These are phyloP conservation scores for Altica lythri DNA, from an alignment of 2,888 invertebrate species.

Conservation along the genomic window DNA sequence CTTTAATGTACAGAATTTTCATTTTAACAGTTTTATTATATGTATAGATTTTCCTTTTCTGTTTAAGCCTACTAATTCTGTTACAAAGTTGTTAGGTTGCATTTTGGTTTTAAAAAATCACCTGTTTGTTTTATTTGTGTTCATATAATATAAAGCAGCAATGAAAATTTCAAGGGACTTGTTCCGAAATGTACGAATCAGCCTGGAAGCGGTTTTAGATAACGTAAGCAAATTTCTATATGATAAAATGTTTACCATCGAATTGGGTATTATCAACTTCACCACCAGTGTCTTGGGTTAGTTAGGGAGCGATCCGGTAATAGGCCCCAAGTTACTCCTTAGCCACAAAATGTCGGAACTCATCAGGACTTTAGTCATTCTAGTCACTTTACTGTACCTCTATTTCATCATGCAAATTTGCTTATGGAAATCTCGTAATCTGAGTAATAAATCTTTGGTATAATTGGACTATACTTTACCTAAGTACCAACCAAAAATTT, in stretches of 20 bases:
- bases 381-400: conserved; percentile 16
- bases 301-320: conserved; percentile 20
- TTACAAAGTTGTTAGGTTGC: too few species aligned
- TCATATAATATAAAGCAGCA: too few species aligned
- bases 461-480: conserved; percentile 3
- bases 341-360: conserved; percentile 19
- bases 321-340: conserved; percentile 26
- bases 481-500: too few species aligned
- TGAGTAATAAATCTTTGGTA: conserved; percentile 10
- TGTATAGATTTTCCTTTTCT: too few species aligned
- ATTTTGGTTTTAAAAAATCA: too few species aligned
- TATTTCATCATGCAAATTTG: conserved; percentile 24
- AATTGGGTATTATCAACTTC: conserved; percentile 24
- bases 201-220: conserved; percentile 20
- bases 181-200: too few species aligned
- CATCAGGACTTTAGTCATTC: conserved; percentile 20
- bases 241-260: conserved; percentile 27
- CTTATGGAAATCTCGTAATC: conserved; percentile 23
- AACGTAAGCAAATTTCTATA: conserved; percentile 19
- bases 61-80: too few species aligned
- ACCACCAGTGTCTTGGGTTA: conserved; percentile 24
- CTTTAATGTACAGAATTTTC: too few species aligned
- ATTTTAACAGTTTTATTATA: too few species aligned
- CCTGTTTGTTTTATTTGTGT: too few species aligned
- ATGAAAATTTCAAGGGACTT: too few species aligned